Evolutionary conservation across 2,797 vertebrate genomes (phyloP).

Genomic region (Tachyglossus aculeatus): DNA sequence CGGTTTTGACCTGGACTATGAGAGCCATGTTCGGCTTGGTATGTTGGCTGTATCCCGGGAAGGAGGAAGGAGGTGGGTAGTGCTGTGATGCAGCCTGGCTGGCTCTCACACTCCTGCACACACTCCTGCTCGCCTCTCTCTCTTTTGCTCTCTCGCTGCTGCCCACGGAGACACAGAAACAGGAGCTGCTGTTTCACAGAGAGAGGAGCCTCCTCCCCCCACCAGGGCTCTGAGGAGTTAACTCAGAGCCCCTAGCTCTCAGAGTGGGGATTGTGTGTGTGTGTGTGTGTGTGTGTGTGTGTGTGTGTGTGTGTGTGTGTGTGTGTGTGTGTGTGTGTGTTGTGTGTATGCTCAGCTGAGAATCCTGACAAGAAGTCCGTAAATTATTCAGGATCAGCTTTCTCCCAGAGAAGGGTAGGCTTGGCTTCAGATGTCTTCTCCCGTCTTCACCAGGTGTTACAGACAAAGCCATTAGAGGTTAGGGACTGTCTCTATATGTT

Average conservation of each 20-base stretch:
- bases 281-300: not conserved
- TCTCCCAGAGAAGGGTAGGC: constrained; percentile 27
- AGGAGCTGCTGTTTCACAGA: constrained; percentile 35
- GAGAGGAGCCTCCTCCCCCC: constrained; percentile 25
- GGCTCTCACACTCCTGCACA: not conserved
- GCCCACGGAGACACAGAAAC: constrained; percentile 55
- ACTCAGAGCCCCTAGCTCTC: constrained; percentile 4
- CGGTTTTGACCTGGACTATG: constrained; percentile 86
- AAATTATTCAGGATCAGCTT: constrained; percentile 58
- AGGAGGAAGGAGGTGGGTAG: not conserved
- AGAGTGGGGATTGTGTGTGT: not conserved
- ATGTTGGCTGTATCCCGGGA: not conserved
- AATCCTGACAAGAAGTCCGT: not conserved
- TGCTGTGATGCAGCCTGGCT: not conserved
- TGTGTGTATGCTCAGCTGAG: not conserved
- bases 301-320: not conserved
- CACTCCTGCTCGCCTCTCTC: constrained; percentile 10
- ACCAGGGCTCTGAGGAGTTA: constrained; percentile 29
- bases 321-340: not conserved
- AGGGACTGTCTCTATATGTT: too few species aligned
- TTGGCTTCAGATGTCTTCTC: constrained; percentile 35
- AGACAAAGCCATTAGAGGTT: too few species aligned
- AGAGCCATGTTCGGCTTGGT: constrained; percentile 79
- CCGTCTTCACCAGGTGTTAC: too few species aligned
- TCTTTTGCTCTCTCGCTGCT: not conserved